Evolutionary conservation across 1,140 invertebrate species (phyloP), one percentile per base, ranked within the genome.

Genomic region (Ceratina japonica): DNA sequence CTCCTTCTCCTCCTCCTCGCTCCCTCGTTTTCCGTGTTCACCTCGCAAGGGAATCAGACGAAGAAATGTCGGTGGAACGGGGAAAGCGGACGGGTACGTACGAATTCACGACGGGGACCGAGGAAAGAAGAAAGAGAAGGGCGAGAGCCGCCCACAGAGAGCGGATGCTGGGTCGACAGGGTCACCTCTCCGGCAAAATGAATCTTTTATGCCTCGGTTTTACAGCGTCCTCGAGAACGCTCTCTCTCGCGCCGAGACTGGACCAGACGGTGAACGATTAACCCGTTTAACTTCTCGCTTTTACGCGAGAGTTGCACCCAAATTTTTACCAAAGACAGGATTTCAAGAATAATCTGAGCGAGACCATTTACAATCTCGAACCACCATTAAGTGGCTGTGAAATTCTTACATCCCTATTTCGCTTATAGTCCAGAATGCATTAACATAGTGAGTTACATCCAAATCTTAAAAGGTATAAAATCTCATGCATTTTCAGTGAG

Each of bases 111-210:
- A 58, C 31, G 51, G 12, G 4, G 16, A 12, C 24, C 0, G n/a
- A 66, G 27, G 58, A 52, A 22, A 27, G 24, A 1, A 24, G 18
- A 59, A 10, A 16, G 49, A 61, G 54, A 63, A 80, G 37, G 61
- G 62, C 56, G 44, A 31, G 70, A 80, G 59, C 74, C 84, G 85
- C 85, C 85, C 79, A 86, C 85, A 62, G 77, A 75, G 84, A 86
- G 83, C 85, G 85, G 85, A 86, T 86, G 85, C 81, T 73, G 84
- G 85, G 85, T 86, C 85, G 84, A 72, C 78, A 74, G 84, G 85
- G 85, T 86, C 85, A 83, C 80, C 84, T 86, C 83, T 79, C 68
- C 63, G 73, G 59, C 74, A 86, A 86, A 86, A 86, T 86, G 84
- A 86, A 86, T 85, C 84, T 86, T 86, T 86, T 85, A 86, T 86